Percentiles rank a stretch among this genome's conserved stretches.
phyloP scores from a whole-genome alignment of 2,797 vertebrate genomes.

The Centroberyx gerrardi region DNA sequence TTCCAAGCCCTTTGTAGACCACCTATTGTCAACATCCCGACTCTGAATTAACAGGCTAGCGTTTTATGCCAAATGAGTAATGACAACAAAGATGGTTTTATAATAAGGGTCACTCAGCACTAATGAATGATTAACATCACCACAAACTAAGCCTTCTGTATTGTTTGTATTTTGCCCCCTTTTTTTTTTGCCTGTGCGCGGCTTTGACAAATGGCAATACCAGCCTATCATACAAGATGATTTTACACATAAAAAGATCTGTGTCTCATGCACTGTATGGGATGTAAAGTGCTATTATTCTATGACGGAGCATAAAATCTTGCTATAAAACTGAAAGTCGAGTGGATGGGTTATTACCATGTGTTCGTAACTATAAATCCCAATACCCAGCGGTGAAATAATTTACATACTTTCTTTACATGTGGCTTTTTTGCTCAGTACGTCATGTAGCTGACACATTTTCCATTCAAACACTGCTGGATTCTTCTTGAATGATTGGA shows the following conservation, averaged over 20 bases:
- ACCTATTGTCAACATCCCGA: slow-evolving; percentile 74
- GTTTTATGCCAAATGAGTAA: slow-evolving; percentile 80
- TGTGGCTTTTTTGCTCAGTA: slow-evolving; percentile 41
- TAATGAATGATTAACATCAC: slow-evolving; percentile 76
- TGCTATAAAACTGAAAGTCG: slow-evolving; percentile 9
- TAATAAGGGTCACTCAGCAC: slow-evolving; percentile 75
- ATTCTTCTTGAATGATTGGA: slow-evolving; percentile 64
- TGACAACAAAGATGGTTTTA: slow-evolving; percentile 81
- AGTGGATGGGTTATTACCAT: slow-evolving; percentile 37
- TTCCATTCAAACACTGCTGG: slow-evolving; percentile 58
- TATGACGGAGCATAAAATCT: slow-evolving; percentile 19
- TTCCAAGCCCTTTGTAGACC: slow-evolving; percentile 68
- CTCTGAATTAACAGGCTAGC: slow-evolving; percentile 74
- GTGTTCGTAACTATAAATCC: slow-evolving; percentile 30
- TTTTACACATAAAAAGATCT: slow-evolving; percentile 3
- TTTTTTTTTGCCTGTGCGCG: background rate
- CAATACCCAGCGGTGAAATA: slow-evolving; percentile 27
- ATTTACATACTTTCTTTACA: slow-evolving; percentile 52
- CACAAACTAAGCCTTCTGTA: slow-evolving; percentile 50
- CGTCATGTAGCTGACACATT: slow-evolving; percentile 57
- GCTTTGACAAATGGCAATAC: slow-evolving; percentile 31
- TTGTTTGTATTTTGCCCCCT: slow-evolving; percentile 14
- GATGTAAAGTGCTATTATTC: slow-evolving; percentile 31
- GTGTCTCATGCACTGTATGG: slow-evolving; percentile 10
- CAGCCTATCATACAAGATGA: background rate